Percentiles rank a stretch among this genome's conserved stretches.
phyloP scores from a whole-genome alignment of 2,888 invertebrate genomes.

The Amblyjoppa fuscipennis region DNA sequence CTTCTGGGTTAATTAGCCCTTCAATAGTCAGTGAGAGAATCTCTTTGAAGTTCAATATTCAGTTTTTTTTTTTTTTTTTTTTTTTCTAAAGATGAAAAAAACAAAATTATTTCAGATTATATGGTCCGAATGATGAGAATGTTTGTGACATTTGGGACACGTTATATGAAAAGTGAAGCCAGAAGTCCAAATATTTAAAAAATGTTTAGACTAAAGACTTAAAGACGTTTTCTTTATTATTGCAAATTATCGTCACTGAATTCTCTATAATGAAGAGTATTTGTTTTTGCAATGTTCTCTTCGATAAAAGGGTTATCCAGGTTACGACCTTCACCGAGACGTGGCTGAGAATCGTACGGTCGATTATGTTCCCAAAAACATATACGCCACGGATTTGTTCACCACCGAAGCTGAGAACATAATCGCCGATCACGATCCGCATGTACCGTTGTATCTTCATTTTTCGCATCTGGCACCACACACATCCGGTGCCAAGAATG shows the following conservation, averaged over 20 bases:
- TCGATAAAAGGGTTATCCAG: conserved; percentile 72
- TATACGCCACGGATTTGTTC: conserved; percentile 91
- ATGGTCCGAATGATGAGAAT: no score
- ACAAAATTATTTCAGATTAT: no score
- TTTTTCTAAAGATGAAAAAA: conserved; percentile 1
- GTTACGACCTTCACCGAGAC: conserved; percentile 85
- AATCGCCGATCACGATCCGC: conserved; percentile 87
- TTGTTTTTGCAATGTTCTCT: conserved; percentile 7
- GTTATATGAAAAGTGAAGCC: no score
- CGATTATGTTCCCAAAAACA: conserved; percentile 76
- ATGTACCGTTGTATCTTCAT: conserved; percentile 91
- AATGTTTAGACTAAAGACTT: background rate
- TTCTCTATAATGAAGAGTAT: conserved; percentile 1
- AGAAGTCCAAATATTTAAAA: no score
- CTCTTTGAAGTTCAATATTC: no score
- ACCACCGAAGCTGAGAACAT: conserved; percentile 89
- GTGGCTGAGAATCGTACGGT: conserved; percentile 77
- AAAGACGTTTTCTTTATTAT: background rate
- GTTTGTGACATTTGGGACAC: no score
- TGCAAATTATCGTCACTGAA: conserved; percentile 73
- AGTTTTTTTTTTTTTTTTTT: no score
- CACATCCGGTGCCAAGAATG: conserved; percentile 89
- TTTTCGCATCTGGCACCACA: conserved; percentile 93
- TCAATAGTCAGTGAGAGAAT: no score
- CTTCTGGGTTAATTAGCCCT: no score